Conservation (phyloP, 2,113 vertebrate genomes). For the Corythaixoides concolor region DNA sequence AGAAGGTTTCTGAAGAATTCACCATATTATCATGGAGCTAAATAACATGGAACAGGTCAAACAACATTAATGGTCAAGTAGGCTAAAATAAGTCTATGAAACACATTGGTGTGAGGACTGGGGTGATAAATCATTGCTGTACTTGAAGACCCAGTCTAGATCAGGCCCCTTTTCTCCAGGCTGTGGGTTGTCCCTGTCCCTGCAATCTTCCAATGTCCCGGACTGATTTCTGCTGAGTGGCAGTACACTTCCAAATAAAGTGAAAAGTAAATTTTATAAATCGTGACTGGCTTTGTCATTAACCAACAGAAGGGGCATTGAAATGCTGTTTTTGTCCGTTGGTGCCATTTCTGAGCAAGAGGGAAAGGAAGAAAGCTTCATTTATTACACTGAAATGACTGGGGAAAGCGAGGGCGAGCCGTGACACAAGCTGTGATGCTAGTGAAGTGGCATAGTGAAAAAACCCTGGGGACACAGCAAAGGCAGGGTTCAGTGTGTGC, state of each 20-base stretch:
- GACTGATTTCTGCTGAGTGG: not conserved
- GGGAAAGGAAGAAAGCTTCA: not conserved
- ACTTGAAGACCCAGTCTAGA: not conserved
- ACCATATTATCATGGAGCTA: not conserved
- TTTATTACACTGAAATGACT: not conserved
- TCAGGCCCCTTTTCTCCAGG: not conserved
- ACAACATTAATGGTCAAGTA: not conserved
- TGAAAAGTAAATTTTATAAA: not conserved
- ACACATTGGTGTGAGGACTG: rapidly evolving
- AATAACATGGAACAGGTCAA: not conserved
- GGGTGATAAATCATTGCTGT: not conserved
- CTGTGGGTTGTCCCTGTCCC: not conserved
- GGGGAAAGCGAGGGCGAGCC: not conserved
- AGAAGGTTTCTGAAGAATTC: not conserved
- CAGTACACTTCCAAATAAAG: not conserved
- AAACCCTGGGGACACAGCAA: not conserved
- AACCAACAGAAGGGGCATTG: not conserved
- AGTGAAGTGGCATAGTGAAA: not conserved
- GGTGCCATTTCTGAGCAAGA: not conserved
- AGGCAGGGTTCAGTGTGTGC: not conserved
- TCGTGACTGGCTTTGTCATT: rapidly evolving
- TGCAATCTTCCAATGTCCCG: not conserved
- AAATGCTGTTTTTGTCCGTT: not conserved
- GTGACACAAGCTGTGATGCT: not conserved
- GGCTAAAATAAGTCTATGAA: not conserved